Evolutionary conservation across 64 coral and sea anemone species (phyloP), one percentile per base, ranked within the genome.

Genomic region (Pocillopora damicornis): DNA sequence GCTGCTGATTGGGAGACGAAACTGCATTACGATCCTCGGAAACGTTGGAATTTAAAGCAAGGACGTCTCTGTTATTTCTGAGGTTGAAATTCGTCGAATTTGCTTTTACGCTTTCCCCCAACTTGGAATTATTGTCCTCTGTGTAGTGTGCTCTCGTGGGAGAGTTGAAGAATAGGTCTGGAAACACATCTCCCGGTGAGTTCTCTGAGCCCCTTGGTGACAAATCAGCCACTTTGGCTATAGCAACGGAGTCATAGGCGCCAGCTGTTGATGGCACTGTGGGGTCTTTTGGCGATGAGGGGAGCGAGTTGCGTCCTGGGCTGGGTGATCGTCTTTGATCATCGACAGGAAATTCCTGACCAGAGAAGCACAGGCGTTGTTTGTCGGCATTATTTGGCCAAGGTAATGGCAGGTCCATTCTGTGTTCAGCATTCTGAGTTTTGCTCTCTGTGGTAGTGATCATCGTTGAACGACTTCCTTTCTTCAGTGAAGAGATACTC

Each of bases 161-260:
- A 42, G 63, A 85, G 65, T 65, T 85, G 9, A 85, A 85, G 57
- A 85, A 63, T n/a, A 85, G 81, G 25, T 85, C 81, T 7, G 81
- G 81, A 45, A 85, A 63, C 18, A 68, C 65, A 5, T 85, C 81
- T 73, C 38, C 63, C 15, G 37, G 11, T 71, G 37, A 30, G 63
- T 85, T 72, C 15, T 85, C 81, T 14, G 20, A 0, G 1, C 79
- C 26, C 30, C 15, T 61, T 30, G 26, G 60, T 17, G 59, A 63
- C 1, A 81, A 30, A 11, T 85, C 64, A 26, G 36, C 63, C 0
- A 23, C 42, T 85, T 66, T 58, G 8, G 65, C 37, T 15, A 26
- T 14, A 30, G 81, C 64, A 57, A 68, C 17, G 20, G 45, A 22
- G 58, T 85, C 37, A 45, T 63, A 85, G 65, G 65, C 25, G 20